Percentiles rank a stretch among this genome's conserved stretches.
phyloP scores from a whole-genome alignment of 2,888 invertebrate genomes.

The Mamestra brassicae region DNA sequence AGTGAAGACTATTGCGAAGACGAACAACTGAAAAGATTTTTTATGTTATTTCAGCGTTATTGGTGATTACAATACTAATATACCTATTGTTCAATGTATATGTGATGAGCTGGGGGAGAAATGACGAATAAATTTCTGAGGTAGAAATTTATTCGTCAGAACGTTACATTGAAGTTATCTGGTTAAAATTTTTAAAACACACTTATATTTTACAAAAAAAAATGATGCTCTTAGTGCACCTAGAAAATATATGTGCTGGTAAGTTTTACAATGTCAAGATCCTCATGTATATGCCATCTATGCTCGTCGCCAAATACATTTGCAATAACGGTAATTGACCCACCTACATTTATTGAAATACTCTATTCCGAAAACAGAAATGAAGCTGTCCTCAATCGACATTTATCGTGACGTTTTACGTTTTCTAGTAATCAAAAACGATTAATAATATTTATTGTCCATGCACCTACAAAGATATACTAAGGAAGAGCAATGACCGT shows the following conservation, averaged over 20 bases:
- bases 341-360: no score
- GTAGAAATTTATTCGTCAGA: neutral
- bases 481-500: no score
- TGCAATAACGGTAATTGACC: no score
- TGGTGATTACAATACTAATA: neutral
- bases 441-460: no score
- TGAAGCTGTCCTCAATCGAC: no score
- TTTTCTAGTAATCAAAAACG: no score
- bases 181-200: neutral
- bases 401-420: no score
- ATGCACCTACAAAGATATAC: no score
- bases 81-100: no score
- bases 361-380: no score
- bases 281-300: neutral
- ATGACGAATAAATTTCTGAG: no score
- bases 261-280: neutral
- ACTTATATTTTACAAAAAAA: neutral
- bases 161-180: neutral
- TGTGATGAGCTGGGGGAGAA: neutral
- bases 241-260: neutral
- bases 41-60: neutral
- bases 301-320: no score
- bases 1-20: conserved; percentile 44
- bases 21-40: conserved; percentile 46
- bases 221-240: neutral